These are phyloP conservation scores for Mustela lutreola DNA, from an alignment of 2,113 vertebrate genomes.

Conservation along the genomic window DNA sequence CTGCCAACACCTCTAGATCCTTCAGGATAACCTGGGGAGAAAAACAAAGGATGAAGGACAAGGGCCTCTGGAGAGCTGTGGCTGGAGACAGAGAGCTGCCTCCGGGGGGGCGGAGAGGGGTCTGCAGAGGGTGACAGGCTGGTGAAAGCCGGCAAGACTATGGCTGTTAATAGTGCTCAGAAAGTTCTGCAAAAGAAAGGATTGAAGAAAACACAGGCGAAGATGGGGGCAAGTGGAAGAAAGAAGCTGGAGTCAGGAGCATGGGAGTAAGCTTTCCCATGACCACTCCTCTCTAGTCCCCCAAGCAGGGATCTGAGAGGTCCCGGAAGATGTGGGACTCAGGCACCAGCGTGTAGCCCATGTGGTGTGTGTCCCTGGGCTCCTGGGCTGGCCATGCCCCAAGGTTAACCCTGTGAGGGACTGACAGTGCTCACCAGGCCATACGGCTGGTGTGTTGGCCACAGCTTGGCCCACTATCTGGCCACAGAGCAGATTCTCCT, in stretches of 20 bases:
- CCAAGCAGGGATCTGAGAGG: background rate
- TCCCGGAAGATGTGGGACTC: background rate
- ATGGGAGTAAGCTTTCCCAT: background rate
- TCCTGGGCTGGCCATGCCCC: too few relatives aligned
- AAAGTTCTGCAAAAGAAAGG: background rate
- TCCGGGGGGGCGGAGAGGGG: background rate
- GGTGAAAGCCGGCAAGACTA: background rate
- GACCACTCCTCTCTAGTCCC: background rate
- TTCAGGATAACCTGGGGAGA: constrained; percentile 94
- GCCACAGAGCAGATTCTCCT: background rate
- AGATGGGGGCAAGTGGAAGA: background rate
- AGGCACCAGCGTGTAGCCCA: background rate
- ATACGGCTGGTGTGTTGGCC: background rate
- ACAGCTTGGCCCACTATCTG: background rate
- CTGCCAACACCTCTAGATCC: constrained; percentile 97
- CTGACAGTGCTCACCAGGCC: background rate
- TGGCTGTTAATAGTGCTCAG: background rate
- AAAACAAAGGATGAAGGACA: background rate
- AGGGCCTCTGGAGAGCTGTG: background rate
- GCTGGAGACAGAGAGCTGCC: background rate
- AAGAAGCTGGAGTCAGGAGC: background rate
- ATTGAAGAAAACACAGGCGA: background rate
- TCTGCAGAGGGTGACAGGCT: background rate
- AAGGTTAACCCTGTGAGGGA: background rate
- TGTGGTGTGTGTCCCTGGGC: background rate